Conservation (phyloP, 1,140 invertebrate species). For the Achatina immaculata region DNA sequence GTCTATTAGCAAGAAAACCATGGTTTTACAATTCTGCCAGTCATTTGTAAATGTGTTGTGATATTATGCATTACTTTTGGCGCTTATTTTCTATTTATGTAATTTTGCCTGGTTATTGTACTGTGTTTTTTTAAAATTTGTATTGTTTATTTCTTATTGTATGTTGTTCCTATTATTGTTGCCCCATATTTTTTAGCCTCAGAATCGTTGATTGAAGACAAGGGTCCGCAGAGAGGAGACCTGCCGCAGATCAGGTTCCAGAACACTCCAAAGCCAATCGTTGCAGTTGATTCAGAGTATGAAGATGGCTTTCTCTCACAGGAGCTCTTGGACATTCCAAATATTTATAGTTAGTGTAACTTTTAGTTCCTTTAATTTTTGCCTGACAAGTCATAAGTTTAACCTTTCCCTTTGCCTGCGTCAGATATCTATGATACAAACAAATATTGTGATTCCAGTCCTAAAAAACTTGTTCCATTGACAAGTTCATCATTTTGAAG, state of each 20-base stretch:
- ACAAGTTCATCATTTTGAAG: too few relatives aligned
- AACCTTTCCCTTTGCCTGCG: not conserved
- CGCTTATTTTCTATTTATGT: too few relatives aligned
- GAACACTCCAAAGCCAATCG: slow-evolving; percentile 57
- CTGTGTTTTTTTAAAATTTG: too few relatives aligned
- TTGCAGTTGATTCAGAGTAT: slow-evolving; percentile 48
- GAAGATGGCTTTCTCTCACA: slow-evolving; percentile 56
- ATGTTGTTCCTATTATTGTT: slow-evolving; percentile 22
- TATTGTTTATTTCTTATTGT: too few relatives aligned
- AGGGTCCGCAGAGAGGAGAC: slow-evolving; percentile 53
- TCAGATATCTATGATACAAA: not conserved
- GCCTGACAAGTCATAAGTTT: too few relatives aligned
- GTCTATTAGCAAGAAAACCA: too few relatives aligned
- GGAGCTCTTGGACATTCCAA: slow-evolving; percentile 49
- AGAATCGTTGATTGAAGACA: slow-evolving; percentile 33
- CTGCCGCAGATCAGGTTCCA: slow-evolving; percentile 59
- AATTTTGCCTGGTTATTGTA: too few relatives aligned
- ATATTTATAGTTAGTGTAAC: slow-evolving; percentile 45
- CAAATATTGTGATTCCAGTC: not conserved
- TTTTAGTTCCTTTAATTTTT: too few relatives aligned
- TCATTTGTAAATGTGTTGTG: too few relatives aligned
- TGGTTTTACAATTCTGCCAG: too few relatives aligned
- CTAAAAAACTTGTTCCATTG: too few relatives aligned
- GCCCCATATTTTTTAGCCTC: slow-evolving; percentile 30
- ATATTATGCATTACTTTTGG: too few relatives aligned